A percentile compares a stretch with the other conserved stretches of the same genome.
Evolutionary conservation across 2,797 vertebrate species (phyloP).

Genomic region (Esox lucius): DNA sequence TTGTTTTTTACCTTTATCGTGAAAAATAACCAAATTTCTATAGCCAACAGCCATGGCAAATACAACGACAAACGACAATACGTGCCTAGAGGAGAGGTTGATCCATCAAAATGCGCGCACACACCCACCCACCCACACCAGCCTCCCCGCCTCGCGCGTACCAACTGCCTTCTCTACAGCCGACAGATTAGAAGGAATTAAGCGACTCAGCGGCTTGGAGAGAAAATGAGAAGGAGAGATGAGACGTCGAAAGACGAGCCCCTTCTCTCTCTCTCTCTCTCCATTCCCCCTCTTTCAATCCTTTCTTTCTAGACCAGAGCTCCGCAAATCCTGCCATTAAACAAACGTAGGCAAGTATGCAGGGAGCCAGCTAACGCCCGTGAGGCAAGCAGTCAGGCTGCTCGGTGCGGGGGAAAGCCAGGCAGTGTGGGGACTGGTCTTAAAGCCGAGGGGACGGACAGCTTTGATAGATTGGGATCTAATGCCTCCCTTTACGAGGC

Average conservation of each 20-base stretch:
- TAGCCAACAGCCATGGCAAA: not conserved
- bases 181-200: constrained; percentile 37
- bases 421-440: not conserved
- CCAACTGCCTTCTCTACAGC: constrained; percentile 7
- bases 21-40: not conserved
- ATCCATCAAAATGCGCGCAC: not conserved
- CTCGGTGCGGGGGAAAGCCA: not conserved
- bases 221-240: constrained; percentile 29
- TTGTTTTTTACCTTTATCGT: not conserved
- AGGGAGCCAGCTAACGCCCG: no score
- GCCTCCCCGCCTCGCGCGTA: not conserved
- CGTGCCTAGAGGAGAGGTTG: not conserved
- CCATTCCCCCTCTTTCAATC: not conserved
- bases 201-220: constrained; percentile 28
- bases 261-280: constrained; percentile 5
- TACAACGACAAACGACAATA: not conserved
- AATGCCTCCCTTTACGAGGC: constrained; percentile 33
- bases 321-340: not conserved
- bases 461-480: constrained; percentile 36
- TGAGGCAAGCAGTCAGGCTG: no score
- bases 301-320: not conserved
- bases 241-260: constrained; percentile 14
- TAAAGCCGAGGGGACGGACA: constrained; percentile 18
- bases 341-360: not conserved
- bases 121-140: not conserved